Conservation (phyloP, 1,140 invertebrate genomes). For the Drosophila paulistorum region DNA sequence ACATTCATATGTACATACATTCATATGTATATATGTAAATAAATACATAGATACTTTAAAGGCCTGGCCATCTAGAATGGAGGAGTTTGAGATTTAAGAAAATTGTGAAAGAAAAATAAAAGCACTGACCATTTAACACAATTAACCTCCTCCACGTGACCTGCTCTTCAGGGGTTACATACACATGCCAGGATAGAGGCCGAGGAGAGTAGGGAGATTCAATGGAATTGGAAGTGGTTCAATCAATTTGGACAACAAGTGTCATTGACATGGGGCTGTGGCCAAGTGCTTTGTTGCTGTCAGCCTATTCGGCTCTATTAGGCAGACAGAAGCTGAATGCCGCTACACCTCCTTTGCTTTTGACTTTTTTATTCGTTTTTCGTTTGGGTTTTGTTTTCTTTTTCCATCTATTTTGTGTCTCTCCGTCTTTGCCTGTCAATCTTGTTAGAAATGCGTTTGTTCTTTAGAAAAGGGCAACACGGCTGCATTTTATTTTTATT, state of each 20-base stretch:
- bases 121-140: constrained; percentile 60
- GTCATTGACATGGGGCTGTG: constrained; percentile 58
- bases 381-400: not conserved
- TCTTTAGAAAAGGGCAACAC: constrained; percentile 42
- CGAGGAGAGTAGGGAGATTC: not conserved
- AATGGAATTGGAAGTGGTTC: constrained; percentile 27
- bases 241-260: constrained; percentile 52
- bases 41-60: not conserved
- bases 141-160: constrained; percentile 51
- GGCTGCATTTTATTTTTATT: constrained; percentile 62
- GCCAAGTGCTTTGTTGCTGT: constrained; percentile 33
- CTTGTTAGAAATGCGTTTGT: constrained; percentile 61
- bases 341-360: constrained; percentile 14
- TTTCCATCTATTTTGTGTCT: not conserved
- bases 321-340: constrained; percentile 23
- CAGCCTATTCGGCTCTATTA: constrained; percentile 2
- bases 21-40: not conserved
- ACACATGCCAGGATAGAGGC: not conserved
- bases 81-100: constrained; percentile 14
- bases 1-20: not conserved
- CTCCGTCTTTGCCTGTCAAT: constrained; percentile 38
- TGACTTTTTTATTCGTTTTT: not conserved
- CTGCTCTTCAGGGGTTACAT: constrained; percentile 5
- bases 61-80: not conserved
- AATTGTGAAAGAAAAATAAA: constrained; percentile 25